phyloP scores from a whole-genome alignment of 30 jellyfish, hydroid and myxozoan genomes.

The Morbakka virulenta region DNA sequence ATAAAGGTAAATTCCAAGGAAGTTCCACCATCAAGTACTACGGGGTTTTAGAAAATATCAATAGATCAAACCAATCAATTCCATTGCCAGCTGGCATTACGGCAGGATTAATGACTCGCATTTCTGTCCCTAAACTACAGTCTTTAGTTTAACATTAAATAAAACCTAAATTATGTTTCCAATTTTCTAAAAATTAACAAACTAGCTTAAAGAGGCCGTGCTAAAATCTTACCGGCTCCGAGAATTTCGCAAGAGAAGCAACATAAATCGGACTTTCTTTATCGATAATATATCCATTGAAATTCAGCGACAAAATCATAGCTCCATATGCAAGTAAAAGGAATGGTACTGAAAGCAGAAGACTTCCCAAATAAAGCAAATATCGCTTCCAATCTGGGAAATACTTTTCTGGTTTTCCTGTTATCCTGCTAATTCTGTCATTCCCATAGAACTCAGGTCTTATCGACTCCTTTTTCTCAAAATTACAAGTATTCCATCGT shows the following conservation, averaged over 20 bases:
- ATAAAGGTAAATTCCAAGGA: too few species aligned
- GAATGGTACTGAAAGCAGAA: conserved; percentile 71
- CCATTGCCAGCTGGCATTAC: too few species aligned
- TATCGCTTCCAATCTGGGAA: conserved; percentile 86
- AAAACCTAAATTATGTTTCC: too few species aligned
- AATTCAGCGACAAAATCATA: conserved; percentile 80
- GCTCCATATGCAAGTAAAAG: conserved; percentile 80
- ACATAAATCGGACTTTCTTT: conserved; percentile 81
- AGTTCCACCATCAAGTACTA: too few species aligned
- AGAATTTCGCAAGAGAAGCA: conserved; percentile 60
- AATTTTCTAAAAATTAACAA: too few species aligned
- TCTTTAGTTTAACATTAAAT: too few species aligned
- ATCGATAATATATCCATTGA: conserved; percentile 88
- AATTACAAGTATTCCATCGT: conserved; percentile 67
- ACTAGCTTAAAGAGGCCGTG: too few species aligned
- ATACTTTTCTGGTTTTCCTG: conserved; percentile 78
- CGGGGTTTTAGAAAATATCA: too few species aligned
- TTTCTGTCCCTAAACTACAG: too few species aligned
- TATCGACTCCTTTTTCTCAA: conserved; percentile 67
- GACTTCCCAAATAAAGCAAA: conserved; percentile 59
- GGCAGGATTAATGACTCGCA: too few species aligned
- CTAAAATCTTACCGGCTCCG: conserved; percentile 81
- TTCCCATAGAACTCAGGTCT: conserved; percentile 88
- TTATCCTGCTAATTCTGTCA: conserved; percentile 61
- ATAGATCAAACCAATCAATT: too few species aligned